These are phyloP conservation scores for Rhyzopertha dominica DNA, from an alignment of 1,140 invertebrate species.

Conservation along the genomic window DNA sequence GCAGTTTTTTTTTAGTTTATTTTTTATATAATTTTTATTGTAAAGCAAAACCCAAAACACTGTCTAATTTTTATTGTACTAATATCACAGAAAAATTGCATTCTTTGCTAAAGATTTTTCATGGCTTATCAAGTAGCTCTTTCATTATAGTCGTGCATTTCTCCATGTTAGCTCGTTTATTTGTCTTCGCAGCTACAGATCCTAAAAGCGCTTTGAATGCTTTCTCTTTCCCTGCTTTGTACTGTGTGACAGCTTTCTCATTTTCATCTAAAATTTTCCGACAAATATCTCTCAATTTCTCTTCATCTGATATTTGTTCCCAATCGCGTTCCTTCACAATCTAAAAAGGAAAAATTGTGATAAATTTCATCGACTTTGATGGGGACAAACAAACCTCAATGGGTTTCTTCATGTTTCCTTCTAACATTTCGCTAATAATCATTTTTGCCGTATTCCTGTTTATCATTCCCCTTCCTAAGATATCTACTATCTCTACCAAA, in stretches of 20 bases:
- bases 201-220: slow-evolving; percentile 59
- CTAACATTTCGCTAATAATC: slow-evolving; percentile 53
- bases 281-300: slow-evolving; percentile 58
- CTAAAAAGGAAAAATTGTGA: slow-evolving; percentile 41
- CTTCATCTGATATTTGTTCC: slow-evolving; percentile 58
- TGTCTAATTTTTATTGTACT: no score
- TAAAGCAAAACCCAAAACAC: no score
- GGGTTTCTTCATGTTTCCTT: slow-evolving; percentile 43
- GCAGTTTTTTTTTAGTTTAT: no score
- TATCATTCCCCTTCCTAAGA: slow-evolving; percentile 54
- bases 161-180: slow-evolving; percentile 62
- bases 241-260: slow-evolving; percentile 60
- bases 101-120: neutral
- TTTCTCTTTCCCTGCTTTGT: slow-evolving; percentile 65
- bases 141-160: slow-evolving; percentile 55
- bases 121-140: slow-evolving; percentile 52
- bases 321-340: slow-evolving; percentile 60
- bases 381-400: slow-evolving; percentile 43
- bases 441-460: slow-evolving; percentile 55
- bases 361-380: slow-evolving; percentile 6
- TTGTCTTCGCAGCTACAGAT: slow-evolving; percentile 53
- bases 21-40: no score
- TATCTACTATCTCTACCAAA: slow-evolving; percentile 57
- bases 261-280: slow-evolving; percentile 58
- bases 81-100: neutral